Percentiles rank a stretch among this genome's conserved stretches.
Evolutionary conservation across 2,888 invertebrate species (phyloP).

Genomic region (Drosophila mimetica): DNA sequence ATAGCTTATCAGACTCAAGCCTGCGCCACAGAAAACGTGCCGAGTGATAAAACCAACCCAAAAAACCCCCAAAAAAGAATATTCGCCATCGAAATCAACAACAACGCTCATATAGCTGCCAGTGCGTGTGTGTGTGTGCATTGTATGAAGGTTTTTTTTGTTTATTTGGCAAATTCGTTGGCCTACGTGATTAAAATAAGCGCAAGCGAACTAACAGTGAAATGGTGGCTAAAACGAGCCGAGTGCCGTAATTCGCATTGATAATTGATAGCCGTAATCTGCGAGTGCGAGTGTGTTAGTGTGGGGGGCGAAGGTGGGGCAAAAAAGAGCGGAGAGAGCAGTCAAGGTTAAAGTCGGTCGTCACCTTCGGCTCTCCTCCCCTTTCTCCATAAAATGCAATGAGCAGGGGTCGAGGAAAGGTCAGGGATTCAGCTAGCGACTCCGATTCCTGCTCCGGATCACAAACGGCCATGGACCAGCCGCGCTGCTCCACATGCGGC

Average conservation of each 20-base stretch:
- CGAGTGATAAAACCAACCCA: not conserved
- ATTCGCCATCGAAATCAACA: constrained; percentile 20
- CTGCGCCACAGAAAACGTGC: not conserved
- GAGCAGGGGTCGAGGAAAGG: constrained; percentile 67
- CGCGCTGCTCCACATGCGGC: constrained; percentile 80
- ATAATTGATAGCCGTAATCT: constrained; percentile 42
- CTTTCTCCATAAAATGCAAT: constrained; percentile 47
- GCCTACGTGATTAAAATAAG: constrained; percentile 76
- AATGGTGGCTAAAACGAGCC: constrained; percentile 53
- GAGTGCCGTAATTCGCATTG: constrained; percentile 25
- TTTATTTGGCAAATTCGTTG: constrained; percentile 39
- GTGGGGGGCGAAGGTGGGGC: constrained; percentile 26
- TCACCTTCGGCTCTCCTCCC: constrained; percentile 10
- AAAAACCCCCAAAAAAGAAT: not conserved
- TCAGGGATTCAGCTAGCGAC: constrained; percentile 50
- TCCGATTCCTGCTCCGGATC: not conserved
- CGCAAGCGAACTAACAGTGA: constrained; percentile 42
- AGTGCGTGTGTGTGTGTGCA: constrained; percentile 40
- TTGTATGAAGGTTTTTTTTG: constrained; percentile 33
- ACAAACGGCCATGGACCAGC: constrained; percentile 29
- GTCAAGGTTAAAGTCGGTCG: constrained; percentile 61
- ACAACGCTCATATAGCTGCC: constrained; percentile 46
- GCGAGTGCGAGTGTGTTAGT: constrained; percentile 15
- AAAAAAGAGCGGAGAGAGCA: constrained; percentile 16
- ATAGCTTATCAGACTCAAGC: not conserved